Evolutionary conservation across 2,888 invertebrate species (phyloP), one percentile per base, ranked within the genome.

Genomic region (Spialia ferax): DNA sequence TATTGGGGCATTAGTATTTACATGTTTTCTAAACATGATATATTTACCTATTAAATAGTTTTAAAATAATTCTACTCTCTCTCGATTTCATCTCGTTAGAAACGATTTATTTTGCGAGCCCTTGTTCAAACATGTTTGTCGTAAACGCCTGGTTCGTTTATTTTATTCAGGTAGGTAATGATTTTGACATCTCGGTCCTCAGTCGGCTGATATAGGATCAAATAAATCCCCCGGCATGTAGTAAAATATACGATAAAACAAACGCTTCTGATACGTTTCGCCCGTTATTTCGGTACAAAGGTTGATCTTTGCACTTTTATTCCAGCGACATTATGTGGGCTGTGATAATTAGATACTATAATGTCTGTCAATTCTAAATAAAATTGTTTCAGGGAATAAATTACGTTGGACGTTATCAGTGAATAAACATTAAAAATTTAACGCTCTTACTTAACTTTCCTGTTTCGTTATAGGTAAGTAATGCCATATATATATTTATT

Each of bases 161-260:
- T 67, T 63, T 63, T 63, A 68, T 69, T 50, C 38, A 65, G 52
- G 52, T 63, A 72, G 52, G 52, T 63, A 72, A 68, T 69, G 56
- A 50, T 66, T 61, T 56, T 20, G 52, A 29, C 35, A 35, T 32
- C 10, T 20, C 50, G 29, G 20, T 65, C 60, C 57, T 48, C 29
- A 50, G 45, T 23, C 45, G 35, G 18, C 32, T 29, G 45, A 48
- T 61, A 38, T 52, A 52, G 35, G 38, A 50, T 38, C 52, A 52
- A 62, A 62, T 62, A 62, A 62, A 62, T 38, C 32, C 61, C 23
- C 6, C 23, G 52, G 48, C 3, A 15, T 35, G 50, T 52, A 52
- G 52, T 62, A 62, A 52, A 62, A 62, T 45, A 38, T 23, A 38
- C 52, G 38, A 52, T 62, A 32, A 62, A 62, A 35, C 38, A 62